Base-by-base conservation (phyloP, 1,140 invertebrate species). In the Drosophila subobscura region DNA sequence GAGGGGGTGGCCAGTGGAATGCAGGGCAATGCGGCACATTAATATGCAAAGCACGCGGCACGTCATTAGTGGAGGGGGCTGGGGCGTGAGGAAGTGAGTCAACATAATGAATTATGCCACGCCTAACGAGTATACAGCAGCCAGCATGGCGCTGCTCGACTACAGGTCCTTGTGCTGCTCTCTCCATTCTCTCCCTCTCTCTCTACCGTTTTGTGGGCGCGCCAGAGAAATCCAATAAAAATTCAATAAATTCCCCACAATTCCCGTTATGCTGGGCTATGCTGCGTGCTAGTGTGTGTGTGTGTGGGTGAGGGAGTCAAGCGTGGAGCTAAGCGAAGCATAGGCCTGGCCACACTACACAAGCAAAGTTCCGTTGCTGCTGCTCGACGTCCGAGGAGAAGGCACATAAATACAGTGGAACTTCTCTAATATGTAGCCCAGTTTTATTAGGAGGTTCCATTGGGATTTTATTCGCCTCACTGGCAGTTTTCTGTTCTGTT, bases 61-160 rank as follows among this genome's bases (percentile, higher is more conserved):
- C 41, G 54, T 60, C 68, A 66, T 63, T 75, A 75, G 53, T 74
- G 33, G 44, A 47, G 29, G 33, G 40, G 42, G 51, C 29, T 27
- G 47, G 37, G 22, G 16, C 33, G 14, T 45, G 52, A 22, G 10
- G 45, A 16, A 40, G 70, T 83, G 77, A 81, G 78, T 88, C 78
- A 72, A 83, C 78, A 86, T 86, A 86, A 86, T 86, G 83, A 86
- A 86, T 86, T 86, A 88, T 88, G 83, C 83, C 83, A 88, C 83
- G 83, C 83, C 83, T 83, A 86, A 77, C 84, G 79, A 83, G 64
- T 64, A 58, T 74, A 72, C 70, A 86, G 79, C 84, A 83, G 83
- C 84, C 83, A 83, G 55, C 76, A 14, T 53, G 60, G 76, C 33
- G 29, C 29, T 33, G 29, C 29, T 2, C 2, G 29, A 33, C 29